Percentiles rank a stretch among this genome's conserved stretches.
These are phyloP conservation scores for Drosophila serrata DNA, from an alignment of 1,140 invertebrate genomes.

Conservation along the genomic window DNA sequence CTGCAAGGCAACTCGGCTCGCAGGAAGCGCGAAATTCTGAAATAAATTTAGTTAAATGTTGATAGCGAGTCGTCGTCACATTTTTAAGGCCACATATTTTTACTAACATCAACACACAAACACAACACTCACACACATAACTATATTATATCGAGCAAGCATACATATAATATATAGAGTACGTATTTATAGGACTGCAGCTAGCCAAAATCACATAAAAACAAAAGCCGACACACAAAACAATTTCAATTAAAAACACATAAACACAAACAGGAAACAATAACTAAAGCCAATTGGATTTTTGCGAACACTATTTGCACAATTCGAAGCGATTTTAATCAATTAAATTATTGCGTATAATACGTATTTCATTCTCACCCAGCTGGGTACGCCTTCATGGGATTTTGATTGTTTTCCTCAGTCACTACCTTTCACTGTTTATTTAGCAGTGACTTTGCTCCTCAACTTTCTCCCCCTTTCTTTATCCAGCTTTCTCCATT, in stretches of 20 bases:
- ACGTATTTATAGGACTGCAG: constrained; percentile 59
- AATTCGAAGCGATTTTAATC: constrained; percentile 34
- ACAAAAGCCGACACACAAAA: constrained; percentile 43
- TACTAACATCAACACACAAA: constrained; percentile 49
- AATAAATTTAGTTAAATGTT: constrained; percentile 79
- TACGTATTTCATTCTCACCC: constrained; percentile 21
- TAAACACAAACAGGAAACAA: constrained; percentile 20
- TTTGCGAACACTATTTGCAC: constrained; percentile 36
- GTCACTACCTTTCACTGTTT: constrained; percentile 8
- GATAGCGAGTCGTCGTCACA: constrained; percentile 57
- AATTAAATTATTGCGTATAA: constrained; percentile 41
- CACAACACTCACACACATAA: constrained; percentile 29
- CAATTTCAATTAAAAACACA: constrained; percentile 58
- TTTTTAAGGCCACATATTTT: constrained; percentile 73
- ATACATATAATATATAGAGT: constrained; percentile 47
- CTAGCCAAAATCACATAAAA: constrained; percentile 34
- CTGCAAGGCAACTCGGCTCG: constrained; percentile 52
- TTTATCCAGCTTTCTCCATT: too few relatives aligned
- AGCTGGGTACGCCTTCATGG: constrained; percentile 3
- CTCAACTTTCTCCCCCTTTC: neutral
- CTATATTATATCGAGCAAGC: constrained; percentile 50
- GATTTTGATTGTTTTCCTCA: constrained; percentile 26
- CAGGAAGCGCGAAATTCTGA: constrained; percentile 78
- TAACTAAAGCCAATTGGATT: constrained; percentile 46
- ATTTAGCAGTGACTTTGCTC: constrained; percentile 10